Conservation (phyloP, 2,113 vertebrate species). For the Andinoacara biseriatus region DNA sequence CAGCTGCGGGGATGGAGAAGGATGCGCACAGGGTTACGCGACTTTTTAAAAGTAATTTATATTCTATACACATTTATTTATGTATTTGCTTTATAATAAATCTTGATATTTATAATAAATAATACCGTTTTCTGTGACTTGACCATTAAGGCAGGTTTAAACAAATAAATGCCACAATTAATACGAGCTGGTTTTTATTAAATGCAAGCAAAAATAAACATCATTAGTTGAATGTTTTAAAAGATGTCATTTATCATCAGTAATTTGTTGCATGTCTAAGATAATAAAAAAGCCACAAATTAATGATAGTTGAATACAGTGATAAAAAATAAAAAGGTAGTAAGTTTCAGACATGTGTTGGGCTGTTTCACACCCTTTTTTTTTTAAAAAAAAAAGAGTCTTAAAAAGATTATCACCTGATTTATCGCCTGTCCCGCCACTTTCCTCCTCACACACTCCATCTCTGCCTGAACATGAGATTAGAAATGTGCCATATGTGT, state of each 20-base stretch:
- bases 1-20: neutral
- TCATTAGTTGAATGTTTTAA: neutral
- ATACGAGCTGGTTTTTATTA: neutral
- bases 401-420: slow-evolving; percentile 25
- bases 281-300: neutral
- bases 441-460: neutral
- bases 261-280: accelerated
- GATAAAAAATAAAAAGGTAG: too few relatives aligned
- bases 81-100: neutral
- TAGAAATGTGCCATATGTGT: neutral
- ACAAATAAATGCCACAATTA: neutral
- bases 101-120: neutral
- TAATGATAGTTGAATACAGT: neutral
- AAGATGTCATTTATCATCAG: neutral
- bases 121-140: neutral
- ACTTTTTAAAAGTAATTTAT: neutral
- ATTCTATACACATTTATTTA: neutral
- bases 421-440: neutral
- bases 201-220: neutral
- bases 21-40: neutral
- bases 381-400: neutral
- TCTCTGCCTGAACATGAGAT: neutral
- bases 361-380: neutral
- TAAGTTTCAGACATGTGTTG: too few relatives aligned
- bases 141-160: neutral